Conservation (phyloP, 2,113 vertebrate genomes). For the Rhynchomys soricoides region DNA sequence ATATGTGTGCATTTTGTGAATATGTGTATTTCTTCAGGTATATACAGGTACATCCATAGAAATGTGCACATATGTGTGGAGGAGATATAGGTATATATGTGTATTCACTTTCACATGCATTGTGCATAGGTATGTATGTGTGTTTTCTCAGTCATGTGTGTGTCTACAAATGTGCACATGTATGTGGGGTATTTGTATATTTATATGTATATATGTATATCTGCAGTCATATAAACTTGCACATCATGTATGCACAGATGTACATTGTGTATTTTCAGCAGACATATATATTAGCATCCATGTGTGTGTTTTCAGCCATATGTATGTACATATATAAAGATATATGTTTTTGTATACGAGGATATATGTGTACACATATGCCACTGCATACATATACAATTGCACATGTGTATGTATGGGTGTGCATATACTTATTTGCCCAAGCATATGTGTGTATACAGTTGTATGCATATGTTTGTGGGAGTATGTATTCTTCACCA, state of each 20-base stretch:
- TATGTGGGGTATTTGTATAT: neutral
- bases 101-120: neutral
- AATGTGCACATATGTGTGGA: neutral
- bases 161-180: neutral
- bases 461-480: neutral
- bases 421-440: neutral
- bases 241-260: neutral
- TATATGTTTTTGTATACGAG: neutral
- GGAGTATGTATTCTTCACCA: neutral
- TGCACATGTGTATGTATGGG: neutral
- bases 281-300: neutral
- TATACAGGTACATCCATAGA: neutral
- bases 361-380: neutral
- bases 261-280: neutral
- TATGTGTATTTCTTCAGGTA: neutral
- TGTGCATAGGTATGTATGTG: neutral
- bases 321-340: neutral
- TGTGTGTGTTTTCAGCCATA: neutral
- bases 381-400: neutral
- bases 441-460: neutral
- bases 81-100: neutral
- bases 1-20: neutral
- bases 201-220: neutral
- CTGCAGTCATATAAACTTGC: neutral
- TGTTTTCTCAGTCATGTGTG: neutral